phyloP scores from a whole-genome alignment of 2,797 vertebrate species.

The Lacerta agilis region DNA sequence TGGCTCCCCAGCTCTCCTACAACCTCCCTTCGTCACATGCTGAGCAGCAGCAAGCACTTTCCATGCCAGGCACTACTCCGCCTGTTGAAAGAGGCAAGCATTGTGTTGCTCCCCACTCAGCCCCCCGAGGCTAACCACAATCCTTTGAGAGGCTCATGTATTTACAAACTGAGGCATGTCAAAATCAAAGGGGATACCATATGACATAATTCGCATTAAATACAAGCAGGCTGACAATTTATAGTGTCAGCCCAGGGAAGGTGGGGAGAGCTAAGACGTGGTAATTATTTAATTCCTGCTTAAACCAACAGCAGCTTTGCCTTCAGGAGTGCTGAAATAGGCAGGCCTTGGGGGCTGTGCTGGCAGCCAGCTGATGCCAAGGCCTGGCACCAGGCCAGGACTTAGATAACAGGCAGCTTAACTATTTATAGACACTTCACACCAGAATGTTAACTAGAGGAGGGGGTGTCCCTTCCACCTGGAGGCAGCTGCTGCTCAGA shows the following conservation, averaged over 20 bases:
- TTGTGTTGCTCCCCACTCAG: slow-evolving; percentile 86
- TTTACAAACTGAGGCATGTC: slow-evolving; percentile 99
- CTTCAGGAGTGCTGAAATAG: slow-evolving; percentile 63
- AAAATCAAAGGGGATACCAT: slow-evolving; percentile 99
- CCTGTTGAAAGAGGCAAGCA: slow-evolving; percentile 32
- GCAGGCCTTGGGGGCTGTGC: slow-evolving; percentile 70
- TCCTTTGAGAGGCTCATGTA: slow-evolving; percentile 97
- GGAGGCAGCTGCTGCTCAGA: neutral
- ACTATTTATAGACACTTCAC: slow-evolving; percentile 52
- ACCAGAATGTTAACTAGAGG: neutral
- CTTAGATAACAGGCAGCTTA: slow-evolving; percentile 63
- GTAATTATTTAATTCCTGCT: slow-evolving; percentile 85
- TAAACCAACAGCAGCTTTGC: slow-evolving; percentile 78
- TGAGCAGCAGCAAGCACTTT: neutral
- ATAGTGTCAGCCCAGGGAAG: slow-evolving; percentile 86
- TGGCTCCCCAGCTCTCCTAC: accelerated
- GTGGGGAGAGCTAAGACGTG: slow-evolving; percentile 83
- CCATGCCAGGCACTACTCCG: slow-evolving; percentile 45
- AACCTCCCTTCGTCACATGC: accelerated
- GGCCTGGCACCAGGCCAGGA: slow-evolving; percentile 69
- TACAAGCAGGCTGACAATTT: slow-evolving; percentile 95
- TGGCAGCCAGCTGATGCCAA: slow-evolving; percentile 69
- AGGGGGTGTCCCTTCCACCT: neutral
- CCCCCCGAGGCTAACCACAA: slow-evolving; percentile 95
- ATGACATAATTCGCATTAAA: slow-evolving; percentile 99